Base-by-base conservation (phyloP, 2,797 vertebrate genomes). In the Coregonus ussuriensis region DNA sequence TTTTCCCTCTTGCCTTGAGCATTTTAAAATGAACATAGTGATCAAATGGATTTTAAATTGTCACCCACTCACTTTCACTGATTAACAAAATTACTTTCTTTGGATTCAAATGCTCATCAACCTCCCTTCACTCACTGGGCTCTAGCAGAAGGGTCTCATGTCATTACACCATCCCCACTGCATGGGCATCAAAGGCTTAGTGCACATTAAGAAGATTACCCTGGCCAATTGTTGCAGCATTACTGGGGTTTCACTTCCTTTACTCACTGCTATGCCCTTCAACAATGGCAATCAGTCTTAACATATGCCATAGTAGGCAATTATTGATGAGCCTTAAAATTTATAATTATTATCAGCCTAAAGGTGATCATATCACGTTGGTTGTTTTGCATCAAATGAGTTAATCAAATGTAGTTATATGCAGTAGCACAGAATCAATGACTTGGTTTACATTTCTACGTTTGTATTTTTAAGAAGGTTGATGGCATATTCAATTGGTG, bases 221-320 rank as follows among this genome's bases (percentile, higher is more conserved):
- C 35, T 21, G n/a, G 72, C 35, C 35, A 74, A 63, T 74, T 74
- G 72, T 74, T 74, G 13, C 35, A 63, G 72, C 35, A 63, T 62
- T 65, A 47, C 31, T 68, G 33, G 66, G 33, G 29, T 37, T 35
- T 35, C 33, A 33, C 31, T 35, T 13, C 21, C 29, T 18, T 63
- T 7, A 13, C 9, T 16, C 29, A 29, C 65, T 67, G 31, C 66
- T 37, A 16, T 33, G 29, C 31, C 25, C 31, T 14, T 14, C 31
- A 11, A 14, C 65, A 67, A 47, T 47, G 41, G 41, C 41, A 47
- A 47, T 47, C 9, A 47, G 41, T 11, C 41, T 47, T 11, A 47
- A 47, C 41, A 13, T 47, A 9, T 47, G 41, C 41, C 41, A 47
- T 47, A 47, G 41, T 9, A 11, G 41, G 41, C 41, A 47, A 9